These are phyloP conservation scores for Ispidina lecontei DNA, from an alignment of 2,797 vertebrate species.

Conservation along the genomic window DNA sequence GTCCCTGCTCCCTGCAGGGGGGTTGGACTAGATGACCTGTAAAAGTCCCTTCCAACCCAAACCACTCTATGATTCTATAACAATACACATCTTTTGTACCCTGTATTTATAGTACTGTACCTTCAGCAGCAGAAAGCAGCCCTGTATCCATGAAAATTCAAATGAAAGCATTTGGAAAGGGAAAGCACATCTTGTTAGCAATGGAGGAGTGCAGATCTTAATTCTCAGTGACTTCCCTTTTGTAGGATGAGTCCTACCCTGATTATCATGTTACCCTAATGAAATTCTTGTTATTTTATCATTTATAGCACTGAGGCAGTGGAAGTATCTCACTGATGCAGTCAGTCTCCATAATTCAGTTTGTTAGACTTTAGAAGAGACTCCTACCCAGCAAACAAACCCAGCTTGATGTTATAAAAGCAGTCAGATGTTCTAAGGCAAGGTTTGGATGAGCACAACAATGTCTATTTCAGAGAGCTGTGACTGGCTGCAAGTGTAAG, in stretches of 20 bases:
- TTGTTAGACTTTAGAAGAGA: neutral
- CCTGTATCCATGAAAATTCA: neutral
- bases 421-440: neutral
- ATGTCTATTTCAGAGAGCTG: neutral
- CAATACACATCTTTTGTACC: neutral
- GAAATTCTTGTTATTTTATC: neutral
- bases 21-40: neutral
- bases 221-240: neutral
- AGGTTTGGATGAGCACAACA: neutral
- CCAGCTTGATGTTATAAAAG: slow-evolving; percentile 5
- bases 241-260: neutral
- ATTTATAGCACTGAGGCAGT: neutral
- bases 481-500: neutral
- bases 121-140: neutral
- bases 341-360: neutral
- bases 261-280: neutral
- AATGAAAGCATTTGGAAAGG: neutral
- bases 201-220: neutral
- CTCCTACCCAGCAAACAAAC: slow-evolving; percentile 23
- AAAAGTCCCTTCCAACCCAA: neutral
- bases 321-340: neutral
- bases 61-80: neutral
- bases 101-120: neutral
- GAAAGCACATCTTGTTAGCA: neutral
- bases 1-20: neutral